Percentiles rank a stretch among this genome's conserved stretches.
phyloP scores from a whole-genome alignment of 2,797 vertebrate species.

The Adrianichthys oophorus region DNA sequence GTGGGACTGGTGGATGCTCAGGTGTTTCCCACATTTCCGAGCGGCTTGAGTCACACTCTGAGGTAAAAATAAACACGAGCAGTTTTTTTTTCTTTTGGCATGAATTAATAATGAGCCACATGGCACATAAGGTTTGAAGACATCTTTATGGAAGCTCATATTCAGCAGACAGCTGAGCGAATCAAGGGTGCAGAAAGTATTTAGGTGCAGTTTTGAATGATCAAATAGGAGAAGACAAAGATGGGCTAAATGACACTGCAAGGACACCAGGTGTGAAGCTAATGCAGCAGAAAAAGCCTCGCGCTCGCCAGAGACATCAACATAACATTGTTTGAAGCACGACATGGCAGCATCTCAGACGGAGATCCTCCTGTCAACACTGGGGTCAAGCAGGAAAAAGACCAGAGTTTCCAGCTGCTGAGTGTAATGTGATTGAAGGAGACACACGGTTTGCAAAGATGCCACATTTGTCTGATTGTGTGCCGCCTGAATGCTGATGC shows the following conservation, averaged over 20 bases:
- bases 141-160: neutral
- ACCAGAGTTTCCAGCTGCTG: slow-evolving; percentile 19
- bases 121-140: slow-evolving; percentile 39
- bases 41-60: slow-evolving; percentile 30
- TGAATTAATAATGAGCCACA: slow-evolving; percentile 62
- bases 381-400: slow-evolving; percentile 37
- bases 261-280: slow-evolving; percentile 55
- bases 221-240: too few species aligned
- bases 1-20: slow-evolving; percentile 10
- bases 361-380: slow-evolving; percentile 43
- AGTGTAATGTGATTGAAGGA: slow-evolving; percentile 35
- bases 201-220: too few species aligned
- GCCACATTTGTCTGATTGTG: slow-evolving; percentile 33
- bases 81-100: neutral
- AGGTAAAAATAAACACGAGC: slow-evolving; percentile 57
- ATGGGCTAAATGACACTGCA: slow-evolving; percentile 9
- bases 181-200: too few species aligned
- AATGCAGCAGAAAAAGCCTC: slow-evolving; percentile 42
- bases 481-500: slow-evolving; percentile 37
- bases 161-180: too few species aligned
- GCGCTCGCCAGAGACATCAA: slow-evolving; percentile 16
- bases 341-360: slow-evolving; percentile 35
- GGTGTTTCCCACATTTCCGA: slow-evolving; percentile 8
- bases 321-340: slow-evolving; percentile 36
- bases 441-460: slow-evolving; percentile 29